These are phyloP conservation scores for Noctua pronuba DNA, from an alignment of 2,888 invertebrate species.

Conservation along the genomic window DNA sequence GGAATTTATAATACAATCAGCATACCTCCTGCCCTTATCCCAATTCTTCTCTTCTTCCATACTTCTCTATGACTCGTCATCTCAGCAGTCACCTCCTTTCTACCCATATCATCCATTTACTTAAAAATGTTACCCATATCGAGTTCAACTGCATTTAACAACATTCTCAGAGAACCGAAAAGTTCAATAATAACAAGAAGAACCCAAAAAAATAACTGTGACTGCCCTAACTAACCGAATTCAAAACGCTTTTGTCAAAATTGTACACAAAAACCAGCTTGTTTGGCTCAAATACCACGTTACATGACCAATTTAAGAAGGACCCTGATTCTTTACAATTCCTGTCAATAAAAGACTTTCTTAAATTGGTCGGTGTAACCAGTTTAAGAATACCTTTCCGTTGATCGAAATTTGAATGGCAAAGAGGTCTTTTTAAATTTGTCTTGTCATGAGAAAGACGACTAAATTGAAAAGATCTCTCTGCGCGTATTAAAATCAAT, in stretches of 20 bases:
- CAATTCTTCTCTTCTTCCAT: not conserved
- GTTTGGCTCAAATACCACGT: conserved; percentile 38
- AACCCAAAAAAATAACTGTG: conserved; percentile 54
- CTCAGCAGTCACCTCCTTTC: not conserved
- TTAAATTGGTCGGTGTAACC: not conserved
- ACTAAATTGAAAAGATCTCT: conserved; percentile 30
- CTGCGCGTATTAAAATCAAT: conserved; percentile 19
- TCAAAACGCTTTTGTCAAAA: conserved; percentile 66
- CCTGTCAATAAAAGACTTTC: conserved; percentile 4
- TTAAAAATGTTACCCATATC: not conserved
- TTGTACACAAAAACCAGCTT: conserved; percentile 55
- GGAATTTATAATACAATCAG: too few species aligned
- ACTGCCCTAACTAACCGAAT: conserved; percentile 67
- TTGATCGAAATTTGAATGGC: conserved; percentile 27
- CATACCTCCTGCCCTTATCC: too few species aligned
- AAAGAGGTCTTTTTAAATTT: conserved; percentile 29
- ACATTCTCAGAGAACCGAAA: conserved; percentile 30
- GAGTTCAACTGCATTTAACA: conserved; percentile 26
- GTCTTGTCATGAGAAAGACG: not conserved
- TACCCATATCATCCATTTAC: not conserved
- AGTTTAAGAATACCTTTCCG: conserved; percentile 5
- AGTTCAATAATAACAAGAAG: conserved; percentile 50
- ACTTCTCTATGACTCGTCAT: not conserved
- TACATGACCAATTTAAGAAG: conserved; percentile 24
- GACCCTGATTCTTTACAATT: conserved; percentile 37